phyloP scores from a whole-genome alignment of 1,140 invertebrate genomes.

The Dendroctonus ponderosae region DNA sequence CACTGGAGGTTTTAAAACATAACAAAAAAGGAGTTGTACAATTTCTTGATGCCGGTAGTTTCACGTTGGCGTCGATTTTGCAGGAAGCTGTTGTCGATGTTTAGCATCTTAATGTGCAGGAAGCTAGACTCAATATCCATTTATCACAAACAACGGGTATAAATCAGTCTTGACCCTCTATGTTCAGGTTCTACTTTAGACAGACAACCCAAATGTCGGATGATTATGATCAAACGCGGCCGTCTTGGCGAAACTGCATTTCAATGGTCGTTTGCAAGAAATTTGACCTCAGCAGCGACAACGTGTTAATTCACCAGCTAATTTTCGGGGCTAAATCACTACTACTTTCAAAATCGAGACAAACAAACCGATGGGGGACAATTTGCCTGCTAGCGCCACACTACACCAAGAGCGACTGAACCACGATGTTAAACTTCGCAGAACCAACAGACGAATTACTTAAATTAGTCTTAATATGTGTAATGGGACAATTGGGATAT shows the following conservation, averaged over 20 bases:
- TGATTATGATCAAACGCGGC: constrained; percentile 28
- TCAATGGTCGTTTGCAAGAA: not conserved
- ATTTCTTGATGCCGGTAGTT: constrained; percentile 77
- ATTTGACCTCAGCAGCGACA: not conserved
- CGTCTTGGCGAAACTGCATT: constrained; percentile 46
- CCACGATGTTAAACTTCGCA: constrained; percentile 2
- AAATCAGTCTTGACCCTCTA: constrained; percentile 29
- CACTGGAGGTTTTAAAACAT: constrained; percentile 63
- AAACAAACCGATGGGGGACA: not conserved
- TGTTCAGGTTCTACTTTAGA: constrained; percentile 26
- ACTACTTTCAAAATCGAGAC: not conserved
- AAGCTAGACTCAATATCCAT: constrained; percentile 49
- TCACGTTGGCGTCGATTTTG: constrained; percentile 76
- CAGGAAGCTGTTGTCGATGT: constrained; percentile 68
- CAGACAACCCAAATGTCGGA: constrained; percentile 28
- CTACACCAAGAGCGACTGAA: constrained; percentile 30
- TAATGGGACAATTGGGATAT: constrained; percentile 35
- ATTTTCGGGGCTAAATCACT: not conserved
- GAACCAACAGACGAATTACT: constrained; percentile 38
- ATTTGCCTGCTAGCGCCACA: not conserved
- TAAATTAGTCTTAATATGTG: constrained; percentile 43
- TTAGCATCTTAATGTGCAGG: constrained; percentile 54
- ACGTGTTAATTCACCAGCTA: constrained; percentile 2
- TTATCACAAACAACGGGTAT: constrained; percentile 38
- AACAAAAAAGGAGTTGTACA: constrained; percentile 82